Evolutionary conservation across 92 coral and sea anemone species (phyloP).

Genomic region (Desmophyllum pertusum): DNA sequence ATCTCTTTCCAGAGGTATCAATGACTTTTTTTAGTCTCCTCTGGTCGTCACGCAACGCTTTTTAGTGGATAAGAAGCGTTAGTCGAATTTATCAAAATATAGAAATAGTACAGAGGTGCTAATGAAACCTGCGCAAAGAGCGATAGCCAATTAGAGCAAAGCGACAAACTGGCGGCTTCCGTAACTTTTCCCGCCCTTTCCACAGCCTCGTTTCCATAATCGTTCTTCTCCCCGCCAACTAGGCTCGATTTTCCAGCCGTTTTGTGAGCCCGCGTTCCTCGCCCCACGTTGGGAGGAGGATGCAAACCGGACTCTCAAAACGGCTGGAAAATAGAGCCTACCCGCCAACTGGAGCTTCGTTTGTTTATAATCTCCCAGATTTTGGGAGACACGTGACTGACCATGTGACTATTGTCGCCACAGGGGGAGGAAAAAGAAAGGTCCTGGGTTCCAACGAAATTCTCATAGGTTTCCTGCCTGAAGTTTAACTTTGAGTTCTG

Average conservation of each 20-base stretch:
- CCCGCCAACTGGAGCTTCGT: too few relatives aligned
- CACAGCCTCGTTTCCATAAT: not conserved
- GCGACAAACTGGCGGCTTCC: not conserved
- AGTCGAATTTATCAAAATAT: too few relatives aligned
- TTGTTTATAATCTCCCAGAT: too few relatives aligned
- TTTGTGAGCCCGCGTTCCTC: too few relatives aligned
- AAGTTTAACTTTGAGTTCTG: not conserved
- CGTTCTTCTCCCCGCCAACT: too few relatives aligned
- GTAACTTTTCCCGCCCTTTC: not conserved
- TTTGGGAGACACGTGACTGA: not conserved
- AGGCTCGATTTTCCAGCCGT: too few relatives aligned
- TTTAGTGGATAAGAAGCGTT: not conserved
- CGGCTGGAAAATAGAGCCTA: too few relatives aligned
- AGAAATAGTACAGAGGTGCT: too few relatives aligned
- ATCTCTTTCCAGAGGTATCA: not conserved
- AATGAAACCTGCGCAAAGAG: not conserved
- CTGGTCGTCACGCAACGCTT: not conserved
- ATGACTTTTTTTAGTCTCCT: not conserved
- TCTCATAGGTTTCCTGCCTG: not conserved
- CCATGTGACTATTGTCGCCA: not conserved
- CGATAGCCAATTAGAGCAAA: not conserved
- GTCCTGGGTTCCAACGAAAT: not conserved
- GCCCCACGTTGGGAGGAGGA: too few relatives aligned
- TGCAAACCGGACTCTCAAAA: too few relatives aligned
- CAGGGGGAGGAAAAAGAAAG: not conserved